Percentiles rank a stretch among this genome's conserved stretches.
Conservation (phyloP, 2,888 invertebrate genomes). For the Neuroscelio doddi region DNA sequence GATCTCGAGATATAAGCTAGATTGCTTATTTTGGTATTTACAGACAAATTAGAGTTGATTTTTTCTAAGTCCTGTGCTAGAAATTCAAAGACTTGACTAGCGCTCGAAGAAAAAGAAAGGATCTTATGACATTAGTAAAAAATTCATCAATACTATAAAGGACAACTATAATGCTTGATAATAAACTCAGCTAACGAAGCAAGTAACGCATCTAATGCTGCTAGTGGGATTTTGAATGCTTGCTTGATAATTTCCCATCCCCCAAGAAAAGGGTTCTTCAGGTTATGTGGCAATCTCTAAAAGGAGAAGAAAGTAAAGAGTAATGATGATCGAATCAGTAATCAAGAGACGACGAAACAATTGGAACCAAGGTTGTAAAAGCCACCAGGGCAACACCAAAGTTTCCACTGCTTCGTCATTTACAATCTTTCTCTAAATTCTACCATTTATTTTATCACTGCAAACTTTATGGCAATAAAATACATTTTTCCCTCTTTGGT, state of each 20-base stretch:
- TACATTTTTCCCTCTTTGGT: too few species aligned
- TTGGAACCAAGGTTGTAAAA: conserved; percentile 50
- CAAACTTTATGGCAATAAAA: too few species aligned
- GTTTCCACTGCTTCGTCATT: neutral
- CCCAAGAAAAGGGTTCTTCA: conserved; percentile 39
- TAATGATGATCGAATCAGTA: conserved; percentile 14
- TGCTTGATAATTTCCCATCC: conserved; percentile 32
- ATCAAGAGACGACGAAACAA: conserved; percentile 30
- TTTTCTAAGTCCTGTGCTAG: neutral
- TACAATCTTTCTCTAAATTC: neutral
- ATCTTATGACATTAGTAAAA: conserved; percentile 3
- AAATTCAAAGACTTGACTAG: conserved; percentile 7
- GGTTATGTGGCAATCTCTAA: conserved; percentile 4
- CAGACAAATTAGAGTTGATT: conserved; percentile 8
- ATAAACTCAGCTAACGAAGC: conserved; percentile 28
- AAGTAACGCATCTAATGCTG: conserved; percentile 22
- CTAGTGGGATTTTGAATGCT: neutral
- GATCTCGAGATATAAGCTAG: conserved; percentile 4
- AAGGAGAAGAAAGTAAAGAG: conserved; percentile 30
- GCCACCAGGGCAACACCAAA: neutral
- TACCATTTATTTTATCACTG: too few species aligned
- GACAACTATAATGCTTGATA: conserved; percentile 22
- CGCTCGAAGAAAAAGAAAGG: neutral
- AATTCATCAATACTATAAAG: conserved; percentile 22
- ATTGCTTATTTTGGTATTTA: conserved; percentile 12